Base-by-base conservation (phyloP, 2,888 invertebrate species). In the Lydus trimaculatus region DNA sequence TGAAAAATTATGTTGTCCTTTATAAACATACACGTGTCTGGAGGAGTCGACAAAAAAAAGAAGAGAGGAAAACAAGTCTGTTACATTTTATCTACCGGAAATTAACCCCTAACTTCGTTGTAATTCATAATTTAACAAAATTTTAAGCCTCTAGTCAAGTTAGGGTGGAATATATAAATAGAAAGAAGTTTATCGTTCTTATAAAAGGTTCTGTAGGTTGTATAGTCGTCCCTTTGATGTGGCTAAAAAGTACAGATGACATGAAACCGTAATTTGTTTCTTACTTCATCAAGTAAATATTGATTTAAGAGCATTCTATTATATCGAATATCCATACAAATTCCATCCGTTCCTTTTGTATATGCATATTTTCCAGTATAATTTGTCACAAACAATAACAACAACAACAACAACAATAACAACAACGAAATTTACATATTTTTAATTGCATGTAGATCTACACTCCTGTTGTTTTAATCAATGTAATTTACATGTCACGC, bases 251-350 rank as follows among this genome's bases (percentile, higher is more conserved):
- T 58, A 64, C 39, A 61, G 48, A 61, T 33, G 66, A 64, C 63
- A 63, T 63, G 63, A 65, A 69, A 69, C 56, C 33, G 65, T 52
- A 66, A 69, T 63, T 69, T 69, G 64, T 66, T 63, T 64, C 28
- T 48, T 64, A 61, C 61, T 66, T 66, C 43, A n/a, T 56, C 66
- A 58, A 69, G 59, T 65, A 69, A 69, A 69, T 69, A 69, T 69
- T 69, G 66, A 69, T 69, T 69, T 64, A 20, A 56, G 39, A 52
- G 31, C 63, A 20, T 60, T 68, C 65, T 69, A 65, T n/a, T 65
- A 39, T 39, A 17, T 20, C 7, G 48, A 20, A 11, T 48, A 48
- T 48, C 8, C 13, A 9, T 48, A 4, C 11, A 20, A 20, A 20
- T 20, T 48, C 17, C 17, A 20, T 8, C 20, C 0, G 17, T 7